A percentile compares a stretch with the other conserved stretches of the same genome.
phyloP scores from a whole-genome alignment of 2,113 vertebrate species.

The Oreochromis spilurus region DNA sequence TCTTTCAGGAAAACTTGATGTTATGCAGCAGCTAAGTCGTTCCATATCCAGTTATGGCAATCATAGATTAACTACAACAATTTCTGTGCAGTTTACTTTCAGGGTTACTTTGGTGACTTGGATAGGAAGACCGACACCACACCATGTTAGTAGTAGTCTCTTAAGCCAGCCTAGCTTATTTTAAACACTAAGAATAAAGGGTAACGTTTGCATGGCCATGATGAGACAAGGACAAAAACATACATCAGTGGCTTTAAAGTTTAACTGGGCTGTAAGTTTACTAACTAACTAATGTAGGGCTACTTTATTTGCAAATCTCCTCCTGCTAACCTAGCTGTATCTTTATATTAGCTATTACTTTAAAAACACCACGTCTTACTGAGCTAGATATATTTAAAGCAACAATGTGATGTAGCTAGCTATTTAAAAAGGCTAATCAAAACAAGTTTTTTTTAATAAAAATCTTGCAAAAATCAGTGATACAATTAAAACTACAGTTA shows the following conservation, averaged over 20 bases:
- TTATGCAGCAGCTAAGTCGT: background rate
- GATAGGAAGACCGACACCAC: background rate
- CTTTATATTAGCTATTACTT: background rate
- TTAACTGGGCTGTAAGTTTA: background rate
- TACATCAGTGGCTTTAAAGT: background rate
- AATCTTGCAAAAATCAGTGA: background rate
- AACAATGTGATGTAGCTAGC: background rate
- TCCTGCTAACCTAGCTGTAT: background rate
- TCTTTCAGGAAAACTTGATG: background rate
- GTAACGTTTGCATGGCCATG: background rate
- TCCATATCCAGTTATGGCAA: background rate
- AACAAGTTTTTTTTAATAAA: background rate
- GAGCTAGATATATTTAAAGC: background rate
- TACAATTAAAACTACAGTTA: background rate
- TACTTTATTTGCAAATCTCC: background rate
- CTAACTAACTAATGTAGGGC: background rate
- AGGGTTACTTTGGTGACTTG: background rate
- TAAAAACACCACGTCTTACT: background rate
- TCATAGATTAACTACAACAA: background rate
- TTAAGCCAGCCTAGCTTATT: background rate
- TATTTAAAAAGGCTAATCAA: background rate
- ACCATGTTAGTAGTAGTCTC: background rate
- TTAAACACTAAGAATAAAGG: background rate
- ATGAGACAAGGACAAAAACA: background rate
- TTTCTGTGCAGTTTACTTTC: background rate